Evolutionary conservation across 2,797 vertebrate species (phyloP), one percentile per base, ranked within the genome.

Genomic region (Orestias chungarensis): DNA sequence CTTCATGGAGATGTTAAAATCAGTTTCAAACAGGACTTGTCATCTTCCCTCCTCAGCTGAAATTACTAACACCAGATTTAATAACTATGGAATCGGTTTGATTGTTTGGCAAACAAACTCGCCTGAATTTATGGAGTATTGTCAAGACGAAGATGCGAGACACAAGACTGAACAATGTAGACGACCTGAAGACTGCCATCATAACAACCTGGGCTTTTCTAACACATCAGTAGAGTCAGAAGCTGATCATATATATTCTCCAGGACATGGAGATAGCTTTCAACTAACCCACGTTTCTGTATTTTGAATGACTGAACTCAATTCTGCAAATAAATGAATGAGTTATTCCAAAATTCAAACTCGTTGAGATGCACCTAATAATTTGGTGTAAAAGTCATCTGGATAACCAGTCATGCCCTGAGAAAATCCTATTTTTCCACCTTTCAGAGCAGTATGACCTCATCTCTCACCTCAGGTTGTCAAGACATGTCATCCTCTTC

Each of bases 401-500:
- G 44, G 59, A 27, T 49, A 65, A 55, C 18, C 66, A 29, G 6
- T 59, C 47, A 54, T 23, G 27, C 40, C 29, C 31, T 57, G 27
- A 47, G 69, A 79, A 8, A 29, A 78, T 67, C 61, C 65, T 25
- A n/a, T 25, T 55, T n/a, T 47, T 47, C 2, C 17, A 49, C 68
- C 38, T 43, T 9, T 47, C 74, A 77, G 86, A 80, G 68, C 75
- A 81, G 20, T 73, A 17, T 55, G 82, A 87, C 79, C 83, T 75
- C 64, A 78, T 70, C 66, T 54, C 44, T 38, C n/a, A 25, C 76
- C 14, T 52, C 69, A 76, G 85, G 84, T 82, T 80, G 61, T 70
- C 68, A 35, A 88, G 86, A 87, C 76, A 74, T 87, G 81, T 84
- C 79, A 75, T 61, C 68, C 67, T 71, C 52, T 35, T 68, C 40